These are phyloP conservation scores for Thymelicus sylvestris DNA, from an alignment of 2,888 invertebrate species.

Conservation along the genomic window DNA sequence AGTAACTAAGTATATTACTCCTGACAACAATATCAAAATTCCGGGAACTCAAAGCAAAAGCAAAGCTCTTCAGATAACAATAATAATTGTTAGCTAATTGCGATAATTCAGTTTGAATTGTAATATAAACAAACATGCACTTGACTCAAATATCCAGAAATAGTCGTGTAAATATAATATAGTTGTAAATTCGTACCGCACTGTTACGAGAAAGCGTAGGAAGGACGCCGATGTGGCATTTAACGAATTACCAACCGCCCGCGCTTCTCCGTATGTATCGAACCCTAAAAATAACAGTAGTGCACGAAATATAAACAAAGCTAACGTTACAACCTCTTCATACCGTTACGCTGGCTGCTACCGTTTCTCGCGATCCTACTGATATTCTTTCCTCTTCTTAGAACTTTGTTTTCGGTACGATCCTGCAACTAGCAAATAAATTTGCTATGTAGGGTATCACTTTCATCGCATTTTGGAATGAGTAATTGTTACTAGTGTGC, in stretches of 20 bases:
- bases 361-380: constrained; percentile 63
- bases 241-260: constrained; percentile 39
- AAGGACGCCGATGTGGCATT: constrained; percentile 23
- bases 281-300: constrained; percentile 58
- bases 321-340: constrained; percentile 50
- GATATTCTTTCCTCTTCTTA: constrained; percentile 49
- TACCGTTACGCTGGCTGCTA: constrained; percentile 59
- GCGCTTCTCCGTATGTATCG: constrained; percentile 38
- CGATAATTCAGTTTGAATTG: constrained; percentile 10
- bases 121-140: constrained; percentile 19
- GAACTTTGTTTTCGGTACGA: constrained; percentile 39
- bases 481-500: constrained; percentile 33
- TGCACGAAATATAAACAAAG: constrained; percentile 70
- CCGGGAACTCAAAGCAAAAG: constrained; percentile 7
- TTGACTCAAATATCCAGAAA: constrained; percentile 35
- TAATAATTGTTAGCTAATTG: constrained; percentile 11
- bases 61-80: constrained; percentile 14
- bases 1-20: neutral
- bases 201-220: constrained; percentile 28
- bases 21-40: constrained; percentile 1
- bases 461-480: constrained; percentile 34
- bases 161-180: constrained; percentile 18
- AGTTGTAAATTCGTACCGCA: neutral
- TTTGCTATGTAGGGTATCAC: constrained; percentile 38
- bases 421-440: constrained; percentile 31